Evolutionary conservation across 1,140 invertebrate species (phyloP).

Genomic region (Drosophila triauraria): DNA sequence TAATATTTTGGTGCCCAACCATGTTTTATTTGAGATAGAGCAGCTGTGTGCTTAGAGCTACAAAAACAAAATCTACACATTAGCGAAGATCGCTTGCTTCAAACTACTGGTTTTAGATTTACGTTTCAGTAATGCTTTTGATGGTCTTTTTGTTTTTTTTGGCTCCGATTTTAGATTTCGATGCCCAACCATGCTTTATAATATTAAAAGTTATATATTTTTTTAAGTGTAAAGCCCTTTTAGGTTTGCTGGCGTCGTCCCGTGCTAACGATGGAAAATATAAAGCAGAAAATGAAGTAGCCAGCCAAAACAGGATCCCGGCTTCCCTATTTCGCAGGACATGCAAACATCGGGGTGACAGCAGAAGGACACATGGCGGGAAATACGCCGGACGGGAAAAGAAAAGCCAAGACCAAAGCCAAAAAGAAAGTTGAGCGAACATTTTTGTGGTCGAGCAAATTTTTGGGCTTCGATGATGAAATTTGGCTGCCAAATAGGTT

Average conservation of each 20-base stretch:
- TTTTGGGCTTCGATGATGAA: conserved; percentile 82
- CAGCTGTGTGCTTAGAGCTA: too few species aligned
- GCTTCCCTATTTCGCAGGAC: conserved; percentile 48
- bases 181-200: too few species aligned
- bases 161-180: too few species aligned
- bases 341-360: conserved; percentile 52
- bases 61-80: too few species aligned
- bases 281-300: conserved; percentile 78
- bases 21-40: too few species aligned
- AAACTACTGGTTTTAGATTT: too few species aligned
- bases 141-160: too few species aligned
- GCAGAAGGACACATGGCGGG: conserved; percentile 28
- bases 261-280: conserved; percentile 61
- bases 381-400: neutral
- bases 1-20: too few species aligned
- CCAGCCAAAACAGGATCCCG: conserved; percentile 45
- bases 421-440: conserved; percentile 76
- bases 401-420: conserved; percentile 47
- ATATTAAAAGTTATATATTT: too few species aligned
- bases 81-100: too few species aligned
- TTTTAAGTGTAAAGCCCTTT: neutral
- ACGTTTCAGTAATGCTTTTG: too few species aligned
- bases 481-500: conserved; percentile 81
- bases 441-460: conserved; percentile 82
- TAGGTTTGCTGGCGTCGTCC: conserved; percentile 45